Base-by-base conservation (phyloP, 1,140 invertebrate species). In the Dysdera silvatica region DNA sequence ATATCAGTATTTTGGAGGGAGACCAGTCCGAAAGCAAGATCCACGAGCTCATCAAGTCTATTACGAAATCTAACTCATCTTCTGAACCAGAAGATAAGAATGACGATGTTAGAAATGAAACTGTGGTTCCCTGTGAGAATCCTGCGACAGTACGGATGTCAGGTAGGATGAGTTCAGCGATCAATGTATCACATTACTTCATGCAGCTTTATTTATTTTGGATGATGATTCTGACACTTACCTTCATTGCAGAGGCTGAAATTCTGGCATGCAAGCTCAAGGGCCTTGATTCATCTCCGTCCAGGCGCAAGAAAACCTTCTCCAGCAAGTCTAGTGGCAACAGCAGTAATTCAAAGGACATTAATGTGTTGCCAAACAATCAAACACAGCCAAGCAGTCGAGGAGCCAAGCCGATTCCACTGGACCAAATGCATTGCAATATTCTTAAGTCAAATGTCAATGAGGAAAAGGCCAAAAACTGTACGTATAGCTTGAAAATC, bases 351-450 rank as follows among this genome's bases (percentile, higher is more conserved):
- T 14, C 31, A 3, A 65, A 65, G 26, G 63, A 65, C 41, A 70
- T 78, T 2, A 79, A 79, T 67, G 74, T 71, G 28, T 72, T 79
- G 51, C 75, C 78, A 35, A 81, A 82, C 68, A 81, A 82, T 61
- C 79, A 81, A 67, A 67, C 79, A 62, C 74, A 78, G 67, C 72
- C 73, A 67, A 69, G 70, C 53, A 64, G 72, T 49, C 71, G 73
- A 20, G 81, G 80, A 23, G 81, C 81, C 28, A 82, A 83, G 68
- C 83, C 84, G 12, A 80, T 94, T 33, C 89, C 89, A 33, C 86
- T 88, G 2, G 89, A 91, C 62, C 87, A 92, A 70, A 82, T 95
- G 47, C 95, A 95, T 77, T 95, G 91, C 76, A 96, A 95, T 79
- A 95, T 95, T 73, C 77, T 94, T 32, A 95, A 95, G 82, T 90